Evolutionary conservation across 2,797 vertebrate genomes (phyloP).

Genomic region (Hippocampus kuda): DNA sequence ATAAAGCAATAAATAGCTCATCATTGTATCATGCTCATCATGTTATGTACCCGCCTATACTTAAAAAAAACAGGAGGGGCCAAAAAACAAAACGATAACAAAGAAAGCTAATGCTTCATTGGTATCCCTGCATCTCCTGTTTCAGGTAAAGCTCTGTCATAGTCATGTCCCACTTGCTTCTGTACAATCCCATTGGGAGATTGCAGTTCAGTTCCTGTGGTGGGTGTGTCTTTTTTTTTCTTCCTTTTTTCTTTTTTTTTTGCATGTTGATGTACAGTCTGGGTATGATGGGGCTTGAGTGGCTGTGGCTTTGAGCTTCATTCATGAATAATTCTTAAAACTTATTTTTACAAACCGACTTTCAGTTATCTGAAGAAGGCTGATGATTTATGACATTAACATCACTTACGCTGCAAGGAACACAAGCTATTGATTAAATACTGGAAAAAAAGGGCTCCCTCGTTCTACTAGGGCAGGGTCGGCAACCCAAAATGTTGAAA

Average conservation of each 20-base stretch:
- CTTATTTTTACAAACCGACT: background rate
- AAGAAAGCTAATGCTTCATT: constrained; percentile 65
- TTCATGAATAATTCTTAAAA: background rate
- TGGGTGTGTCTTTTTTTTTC: constrained; percentile 15
- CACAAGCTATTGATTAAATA: too few relatives aligned
- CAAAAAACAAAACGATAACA: constrained; percentile 29
- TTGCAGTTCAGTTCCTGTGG: constrained; percentile 26
- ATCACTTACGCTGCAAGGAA: too few relatives aligned
- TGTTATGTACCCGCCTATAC: constrained; percentile 37
- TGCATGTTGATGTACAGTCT: constrained; percentile 8
- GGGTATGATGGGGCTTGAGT: constrained; percentile 1
- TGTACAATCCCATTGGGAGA: constrained; percentile 37
- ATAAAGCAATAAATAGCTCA: constrained; percentile 56
- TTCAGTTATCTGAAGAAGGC: background rate
- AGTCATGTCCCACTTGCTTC: constrained; percentile 59
- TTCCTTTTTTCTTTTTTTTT: constrained; percentile 2
- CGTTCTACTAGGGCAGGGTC: too few relatives aligned
- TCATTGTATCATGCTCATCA: constrained; percentile 58
- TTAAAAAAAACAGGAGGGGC: constrained; percentile 54
- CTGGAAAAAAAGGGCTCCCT: too few relatives aligned
- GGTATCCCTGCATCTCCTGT: constrained; percentile 66
- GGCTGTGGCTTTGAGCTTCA: background rate
- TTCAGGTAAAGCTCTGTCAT: constrained; percentile 60
- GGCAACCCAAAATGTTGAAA: too few relatives aligned
- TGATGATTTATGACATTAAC: too few relatives aligned